phyloP scores from a whole-genome alignment of 2,113 vertebrate genomes.

The Chaetorhynchus papuensis region DNA sequence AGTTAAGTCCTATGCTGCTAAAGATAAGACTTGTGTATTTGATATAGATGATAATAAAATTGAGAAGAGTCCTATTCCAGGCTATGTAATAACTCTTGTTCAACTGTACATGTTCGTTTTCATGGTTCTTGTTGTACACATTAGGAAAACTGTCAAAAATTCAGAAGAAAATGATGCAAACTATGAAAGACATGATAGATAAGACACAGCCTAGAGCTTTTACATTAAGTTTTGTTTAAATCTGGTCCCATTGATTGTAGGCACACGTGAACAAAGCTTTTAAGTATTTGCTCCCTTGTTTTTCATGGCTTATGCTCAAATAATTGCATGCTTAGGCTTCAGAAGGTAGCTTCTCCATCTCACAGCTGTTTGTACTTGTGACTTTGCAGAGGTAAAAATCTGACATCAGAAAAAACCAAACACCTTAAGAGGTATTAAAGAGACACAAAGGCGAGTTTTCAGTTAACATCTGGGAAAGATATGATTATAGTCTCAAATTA shows the following conservation, averaged over 20 bases:
- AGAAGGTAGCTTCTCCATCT: neutral
- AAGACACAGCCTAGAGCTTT: neutral
- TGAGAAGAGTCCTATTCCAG: neutral
- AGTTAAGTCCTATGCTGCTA: neutral
- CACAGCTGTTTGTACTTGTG: neutral
- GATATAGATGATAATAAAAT: neutral
- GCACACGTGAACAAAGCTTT: neutral
- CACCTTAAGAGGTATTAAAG: neutral
- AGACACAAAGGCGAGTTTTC: neutral
- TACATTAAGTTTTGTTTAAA: neutral
- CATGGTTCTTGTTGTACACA: fast-evolving
- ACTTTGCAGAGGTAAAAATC: neutral
- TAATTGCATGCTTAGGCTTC: neutral
- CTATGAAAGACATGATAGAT: neutral
- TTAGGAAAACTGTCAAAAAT: neutral
- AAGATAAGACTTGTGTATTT: neutral
- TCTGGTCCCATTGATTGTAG: neutral
- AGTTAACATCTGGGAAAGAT: neutral
- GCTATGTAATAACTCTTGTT: neutral
- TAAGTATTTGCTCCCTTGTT: neutral
- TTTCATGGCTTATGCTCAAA: neutral
- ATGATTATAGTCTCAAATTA: neutral
- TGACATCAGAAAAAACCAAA: neutral
- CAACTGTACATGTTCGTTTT: neutral
- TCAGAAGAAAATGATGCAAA: neutral